Evolutionary conservation across 2,888 invertebrate genomes (phyloP), one percentile per base, ranked within the genome.

Genomic region (Drosophila greeni): DNA sequence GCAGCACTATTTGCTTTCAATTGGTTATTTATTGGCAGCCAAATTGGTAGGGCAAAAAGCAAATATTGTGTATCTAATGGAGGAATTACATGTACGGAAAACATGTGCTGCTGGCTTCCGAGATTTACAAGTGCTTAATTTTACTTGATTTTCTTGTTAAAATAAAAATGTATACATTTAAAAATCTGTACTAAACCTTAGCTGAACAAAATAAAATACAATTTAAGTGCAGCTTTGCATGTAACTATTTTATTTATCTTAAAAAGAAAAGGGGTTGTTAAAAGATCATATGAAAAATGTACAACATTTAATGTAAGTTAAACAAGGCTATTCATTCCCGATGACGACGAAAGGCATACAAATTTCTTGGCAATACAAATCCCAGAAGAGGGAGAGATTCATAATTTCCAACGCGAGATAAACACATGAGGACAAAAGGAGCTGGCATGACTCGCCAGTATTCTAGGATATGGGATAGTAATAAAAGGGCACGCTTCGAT

Each of bases 401-500:
- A 78, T 82, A 82, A 80, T 76, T 74, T 71, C 33, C 48, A 66
- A 62, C 70, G 57, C 67, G 64, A 68, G 80, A 82, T 82, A 76
- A 82, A 64, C 66, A 72, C 70, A 72, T 56, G 58, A 53, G 33
- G 51, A 66, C 43, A 66, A 48, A 16, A 23, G 24, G 16, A 34
- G 52, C 65, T 53, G 70, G 71, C 67, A 81, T 80, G 83, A 80
- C 74, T 67, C 40, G 64, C 58, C 62, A 42, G 55, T 55, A 48
- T 39, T 52, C 60, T 58, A 64, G 31, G 14, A 37, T 45, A 56
- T 36, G 48, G 51, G 69, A 76, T 80, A 77, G 77, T 82, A 82
- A 81, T 83, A 81, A 74, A 79, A 75, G 73, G 75, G 66, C 75
- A 79, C 81, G 79, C 83, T 73, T 73, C 75, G 79, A 73, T 83